Base-by-base conservation (phyloP, 2,113 vertebrate genomes). In the Atractosteus spatula region DNA sequence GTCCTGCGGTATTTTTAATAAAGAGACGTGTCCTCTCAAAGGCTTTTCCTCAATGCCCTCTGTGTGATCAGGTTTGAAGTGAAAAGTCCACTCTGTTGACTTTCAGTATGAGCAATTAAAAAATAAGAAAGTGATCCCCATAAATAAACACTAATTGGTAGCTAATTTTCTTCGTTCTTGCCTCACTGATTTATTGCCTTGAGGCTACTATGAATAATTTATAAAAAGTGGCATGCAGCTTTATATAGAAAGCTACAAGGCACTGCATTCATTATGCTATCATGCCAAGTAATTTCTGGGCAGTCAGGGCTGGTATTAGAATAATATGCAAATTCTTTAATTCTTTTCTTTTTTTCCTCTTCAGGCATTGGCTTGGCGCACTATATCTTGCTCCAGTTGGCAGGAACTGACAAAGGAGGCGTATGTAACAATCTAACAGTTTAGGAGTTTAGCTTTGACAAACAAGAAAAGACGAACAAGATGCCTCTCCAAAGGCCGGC, bases 101-200 rank as follows among this genome's bases (percentile, higher is more conserved):
- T 80, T 72, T 69, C 80, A 73, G 59, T 71, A 65, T 65, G 56
- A 68, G 8, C 68, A 55, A 55, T 62, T 65, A 71, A 61, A 70
- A 68, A 77, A 84, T 86, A 83, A 70, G 79, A 81, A 79, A 77
- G 82, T 79, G 75, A 86, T 85, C 75, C 82, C 85, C 89, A 92
- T 91, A 94, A 94, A 93, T 92, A 97, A 95, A 93, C 93, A 95
- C 92, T 96, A 96, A 96, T 94, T 94, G 90, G 88, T 89, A 91
- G 92, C 89, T 95, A 93, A 97, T 95, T 94, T 94, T 89, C 94
- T 93, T 93, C 90, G 89, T 91, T 94, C 90, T 92, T 93, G 93
- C 92, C 93, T 91, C 91, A 90, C 89, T 96, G 94, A 95, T 90
- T 95, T 93, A 94, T 92, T 91, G 95, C 95, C 96, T 94, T 87